phyloP scores from a whole-genome alignment of 2,888 invertebrate genomes.

The Leptodirus hochenwartii region DNA sequence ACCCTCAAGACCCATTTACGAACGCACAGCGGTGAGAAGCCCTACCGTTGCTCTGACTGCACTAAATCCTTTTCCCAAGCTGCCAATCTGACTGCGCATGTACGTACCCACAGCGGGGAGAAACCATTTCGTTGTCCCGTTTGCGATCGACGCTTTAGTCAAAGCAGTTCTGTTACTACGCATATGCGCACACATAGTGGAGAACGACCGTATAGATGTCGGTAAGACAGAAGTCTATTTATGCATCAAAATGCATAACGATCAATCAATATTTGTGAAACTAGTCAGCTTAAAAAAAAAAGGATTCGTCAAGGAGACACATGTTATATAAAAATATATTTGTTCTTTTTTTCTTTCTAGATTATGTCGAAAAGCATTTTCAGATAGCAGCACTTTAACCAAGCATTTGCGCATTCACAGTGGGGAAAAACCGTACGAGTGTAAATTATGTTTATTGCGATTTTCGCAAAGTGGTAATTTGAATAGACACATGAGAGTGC shows the following conservation, averaged over 20 bases:
- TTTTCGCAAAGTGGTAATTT: constrained; percentile 98
- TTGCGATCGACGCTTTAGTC: constrained; percentile 92
- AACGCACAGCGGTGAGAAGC: constrained; percentile 92
- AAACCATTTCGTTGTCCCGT: constrained; percentile 97
- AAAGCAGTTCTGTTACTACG: constrained; percentile 89
- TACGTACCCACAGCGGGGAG: constrained; percentile 90
- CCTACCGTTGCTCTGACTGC: constrained; percentile 82
- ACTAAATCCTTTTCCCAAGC: constrained; percentile 96
- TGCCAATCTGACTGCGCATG: constrained; percentile 94
- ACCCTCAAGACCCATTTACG: constrained; percentile 93
- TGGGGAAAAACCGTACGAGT: constrained; percentile 95
- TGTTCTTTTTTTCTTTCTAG: too few species aligned
- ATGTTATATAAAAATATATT: too few species aligned
- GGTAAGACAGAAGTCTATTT: constrained; percentile 99
- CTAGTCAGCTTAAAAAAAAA: too few species aligned
- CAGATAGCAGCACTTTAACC: constrained; percentile 96
- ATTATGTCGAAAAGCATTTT: constrained; percentile 86
- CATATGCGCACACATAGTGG: constrained; percentile 99
- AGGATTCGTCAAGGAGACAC: too few species aligned
- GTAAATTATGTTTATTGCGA: constrained; percentile 84
- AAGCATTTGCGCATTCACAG: constrained; percentile 97
- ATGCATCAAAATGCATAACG: constrained; percentile 95
- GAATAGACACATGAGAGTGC: constrained; percentile 97
- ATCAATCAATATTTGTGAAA: too few species aligned
- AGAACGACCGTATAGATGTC: constrained; percentile 89